phyloP scores from a whole-genome alignment of 2,797 vertebrate species.

The Champsocephalus esox region DNA sequence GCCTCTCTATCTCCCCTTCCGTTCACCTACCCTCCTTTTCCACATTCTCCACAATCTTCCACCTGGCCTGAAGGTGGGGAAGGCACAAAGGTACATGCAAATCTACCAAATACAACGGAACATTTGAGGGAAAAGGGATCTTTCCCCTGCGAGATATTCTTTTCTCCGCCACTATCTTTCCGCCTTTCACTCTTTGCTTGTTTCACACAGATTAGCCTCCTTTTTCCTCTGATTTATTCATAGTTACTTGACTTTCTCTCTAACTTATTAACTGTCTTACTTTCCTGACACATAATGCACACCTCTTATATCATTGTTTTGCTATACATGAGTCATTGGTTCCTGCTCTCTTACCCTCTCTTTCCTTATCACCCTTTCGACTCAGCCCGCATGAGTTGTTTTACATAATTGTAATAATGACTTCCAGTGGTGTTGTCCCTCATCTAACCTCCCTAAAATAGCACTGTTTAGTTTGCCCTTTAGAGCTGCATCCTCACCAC shows the following conservation, averaged over 20 bases:
- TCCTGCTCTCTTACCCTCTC: slow-evolving; percentile 26
- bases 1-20: slow-evolving; percentile 14
- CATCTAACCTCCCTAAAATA: slow-evolving; percentile 51
- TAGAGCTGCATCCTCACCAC: slow-evolving; percentile 20
- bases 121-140: slow-evolving; percentile 55
- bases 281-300: too few relatives aligned
- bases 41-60: slow-evolving; percentile 40
- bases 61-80: slow-evolving; percentile 46
- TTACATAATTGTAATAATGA: slow-evolving; percentile 65
- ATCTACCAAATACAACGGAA: slow-evolving; percentile 68
- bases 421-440: slow-evolving; percentile 38
- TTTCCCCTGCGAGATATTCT: slow-evolving; percentile 58
- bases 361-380: slow-evolving; percentile 24
- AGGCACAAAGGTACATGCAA: slow-evolving; percentile 63
- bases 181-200: slow-evolving; percentile 24
- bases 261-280: slow-evolving; percentile 6
- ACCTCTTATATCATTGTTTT: slow-evolving; percentile 19
- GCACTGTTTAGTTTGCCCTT: slow-evolving; percentile 36
- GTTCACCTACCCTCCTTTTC: slow-evolving; percentile 19
- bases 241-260: slow-evolving; percentile 29
- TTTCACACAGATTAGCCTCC: slow-evolving; percentile 25
- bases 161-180: slow-evolving; percentile 39
- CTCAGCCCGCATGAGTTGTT: slow-evolving; percentile 45
- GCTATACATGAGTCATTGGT: slow-evolving; percentile 39
- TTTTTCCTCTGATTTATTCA: slow-evolving; percentile 36